Evolutionary conservation across 2,888 invertebrate species (phyloP), one percentile per base, ranked within the genome.

Genomic region (Criorhina ranunculi): DNA sequence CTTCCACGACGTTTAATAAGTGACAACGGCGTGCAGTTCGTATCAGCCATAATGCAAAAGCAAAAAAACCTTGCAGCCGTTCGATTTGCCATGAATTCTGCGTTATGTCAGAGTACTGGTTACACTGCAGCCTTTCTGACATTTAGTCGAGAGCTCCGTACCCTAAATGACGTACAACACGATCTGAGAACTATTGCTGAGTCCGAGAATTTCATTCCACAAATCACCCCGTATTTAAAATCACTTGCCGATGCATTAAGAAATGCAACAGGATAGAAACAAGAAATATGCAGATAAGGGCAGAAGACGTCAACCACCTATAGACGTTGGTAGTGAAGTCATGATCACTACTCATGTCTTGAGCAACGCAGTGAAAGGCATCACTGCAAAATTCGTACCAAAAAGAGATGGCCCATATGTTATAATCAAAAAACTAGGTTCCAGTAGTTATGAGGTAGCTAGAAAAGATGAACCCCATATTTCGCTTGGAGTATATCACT

Each of bases 1-100:
- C 17, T 88, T 0, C 90, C 89, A 0, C 37, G 91, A 0, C 64
- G 89, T 7, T 6, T 91, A 0, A 86, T 89, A 3, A 88, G 88
- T 11, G 90, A 91, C 51, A 91, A 91, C 12, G 91, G 91, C 0
- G 67, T 87, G 0, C 90, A 90, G 46, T 90, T 91, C 57, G 86
- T 90, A 0, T 88, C 88, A 3, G 87, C 82, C 0, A 81, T 90
- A 0, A 90, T 91, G 89, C 90, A 90, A 55, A 85, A 90, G 75
- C 17, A 19, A 8, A 29, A 29, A 1, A 64, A 57, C 6, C 12
- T 75, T 3, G 17, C 64, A 5, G 44, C 55, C 0, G 64, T 64
- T 2, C 2, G 57, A 49, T 66, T 75, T 29, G 44, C 75, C 0
- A 66, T 75, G 49, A 75, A 75, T 1, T 31, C 64, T 0, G 57